phyloP scores from a whole-genome alignment of 2,797 vertebrate species.

The Oryzias sinensis region DNA sequence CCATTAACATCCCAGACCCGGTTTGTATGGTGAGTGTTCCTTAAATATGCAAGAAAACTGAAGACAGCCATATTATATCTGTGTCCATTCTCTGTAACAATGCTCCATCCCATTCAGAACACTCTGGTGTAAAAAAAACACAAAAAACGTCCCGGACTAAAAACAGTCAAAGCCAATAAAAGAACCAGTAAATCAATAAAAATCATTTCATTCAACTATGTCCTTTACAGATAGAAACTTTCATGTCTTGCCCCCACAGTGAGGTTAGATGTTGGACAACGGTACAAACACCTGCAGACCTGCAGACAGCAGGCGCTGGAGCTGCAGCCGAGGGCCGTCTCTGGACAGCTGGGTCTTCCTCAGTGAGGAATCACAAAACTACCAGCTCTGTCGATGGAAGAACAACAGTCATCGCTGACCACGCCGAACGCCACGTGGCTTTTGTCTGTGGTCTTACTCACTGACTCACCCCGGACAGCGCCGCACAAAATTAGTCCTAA shows the following conservation, averaged over 20 bases:
- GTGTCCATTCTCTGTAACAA: conserved; percentile 23
- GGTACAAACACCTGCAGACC: not conserved
- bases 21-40: conserved; percentile 53
- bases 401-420: no score
- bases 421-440: no score
- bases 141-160: not conserved
- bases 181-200: no score
- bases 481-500: no score
- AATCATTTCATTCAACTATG: not conserved
- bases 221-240: not conserved
- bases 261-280: conserved; percentile 15
- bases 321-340: not conserved
- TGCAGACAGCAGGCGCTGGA: conserved; percentile 12
- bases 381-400: no score
- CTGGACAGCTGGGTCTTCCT: conserved; percentile 16
- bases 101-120: no score
- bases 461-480: no score
- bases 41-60: conserved; percentile 55
- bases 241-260: not conserved
- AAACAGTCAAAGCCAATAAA: not conserved
- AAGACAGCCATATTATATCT: conserved; percentile 51
- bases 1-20: conserved; percentile 61
- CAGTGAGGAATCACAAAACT: no score
- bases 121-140: conserved; percentile 21
- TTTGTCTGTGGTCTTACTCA: no score